phyloP scores from a whole-genome alignment of 2,113 vertebrate genomes.

The chimpanzee (Pan troglodytes) region NHGRI_mPanTro3-v2.1_pri NC_072411.2:69599001-69599500 shows the following conservation, averaged over 20 bases:
- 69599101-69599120: background rate
- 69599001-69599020: background rate
- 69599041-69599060: background rate
- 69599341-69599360: background rate
- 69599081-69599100: background rate
- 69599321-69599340: background rate
- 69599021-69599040: background rate
- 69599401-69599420: background rate
- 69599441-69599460: background rate
- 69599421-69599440: conserved; percentile 28
- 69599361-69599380: background rate
- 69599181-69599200: background rate
- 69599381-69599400: conserved; percentile 25
- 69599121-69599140: background rate
- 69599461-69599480: background rate
- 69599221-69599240: background rate
- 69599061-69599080: background rate
- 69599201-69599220: background rate
- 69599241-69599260: background rate
- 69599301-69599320: background rate
- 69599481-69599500: background rate
- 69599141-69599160: background rate
- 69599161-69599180: background rate
- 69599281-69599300: conserved; percentile 4
- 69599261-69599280: background rate